Percentiles rank a stretch among this genome's conserved stretches.
phyloP scores from a whole-genome alignment of 2,888 invertebrate genomes.

The Melanostoma mellinum region DNA sequence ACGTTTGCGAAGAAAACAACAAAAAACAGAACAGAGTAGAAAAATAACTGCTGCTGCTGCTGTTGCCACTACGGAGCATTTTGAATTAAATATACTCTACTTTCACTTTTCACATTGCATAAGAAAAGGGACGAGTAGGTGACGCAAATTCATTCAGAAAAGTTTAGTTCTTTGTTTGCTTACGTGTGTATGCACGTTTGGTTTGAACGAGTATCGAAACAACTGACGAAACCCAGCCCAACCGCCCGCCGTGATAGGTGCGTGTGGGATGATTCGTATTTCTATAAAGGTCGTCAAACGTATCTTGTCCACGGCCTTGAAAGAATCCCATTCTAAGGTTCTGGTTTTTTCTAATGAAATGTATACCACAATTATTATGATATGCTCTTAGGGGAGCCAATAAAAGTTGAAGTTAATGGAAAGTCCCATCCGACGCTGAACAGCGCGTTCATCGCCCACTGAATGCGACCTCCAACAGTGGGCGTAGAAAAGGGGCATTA shows the following conservation, averaged over 20 bases:
- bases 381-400: background rate
- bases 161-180: background rate
- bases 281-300: conserved; percentile 12
- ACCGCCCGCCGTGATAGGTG: conserved; percentile 23
- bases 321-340: background rate
- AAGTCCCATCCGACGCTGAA: background rate
- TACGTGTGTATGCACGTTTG: background rate
- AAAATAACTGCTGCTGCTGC: too few relatives aligned
- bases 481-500: background rate
- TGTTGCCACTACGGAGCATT: too few relatives aligned
- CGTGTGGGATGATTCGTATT: background rate
- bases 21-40: too few relatives aligned
- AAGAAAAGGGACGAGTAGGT: conserved; percentile 34
- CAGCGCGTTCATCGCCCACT: conserved; percentile 4
- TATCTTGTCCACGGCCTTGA: conserved; percentile 13
- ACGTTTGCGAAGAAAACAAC: too few relatives aligned
- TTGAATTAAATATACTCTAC: background rate
- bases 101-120: conserved; percentile 47
- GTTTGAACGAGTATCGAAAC: too few relatives aligned
- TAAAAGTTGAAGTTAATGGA: background rate
- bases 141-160: conserved; percentile 67
- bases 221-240: background rate
- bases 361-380: background rate
- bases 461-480: conserved; percentile 6
- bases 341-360: conserved; percentile 12